Evolutionary conservation across 2,888 invertebrate genomes (phyloP).

Genomic region (Metopia argyrocephala): DNA sequence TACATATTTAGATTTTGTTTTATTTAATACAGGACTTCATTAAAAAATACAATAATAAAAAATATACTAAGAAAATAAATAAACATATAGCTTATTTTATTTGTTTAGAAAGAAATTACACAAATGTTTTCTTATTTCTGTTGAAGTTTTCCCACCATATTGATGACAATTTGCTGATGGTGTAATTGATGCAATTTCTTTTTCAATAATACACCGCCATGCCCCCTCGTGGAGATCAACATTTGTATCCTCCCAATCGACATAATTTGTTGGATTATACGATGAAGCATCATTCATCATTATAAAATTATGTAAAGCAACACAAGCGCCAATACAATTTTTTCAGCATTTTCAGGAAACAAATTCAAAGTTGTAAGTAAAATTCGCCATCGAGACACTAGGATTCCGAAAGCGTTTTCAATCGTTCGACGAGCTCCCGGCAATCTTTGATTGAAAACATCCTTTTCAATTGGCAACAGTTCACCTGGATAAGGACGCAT

Average conservation of each 20-base stretch:
- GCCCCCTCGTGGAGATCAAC: background rate
- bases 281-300: conserved; percentile 40
- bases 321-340: conserved; percentile 57
- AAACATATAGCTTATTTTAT: background rate
- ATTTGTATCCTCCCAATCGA: conserved; percentile 32
- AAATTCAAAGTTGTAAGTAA: conserved; percentile 43
- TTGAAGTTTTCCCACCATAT: conserved; percentile 30
- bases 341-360: conserved; percentile 50
- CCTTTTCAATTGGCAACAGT: background rate
- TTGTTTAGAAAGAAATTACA: background rate
- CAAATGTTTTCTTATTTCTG: conserved; percentile 18
- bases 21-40: too few species aligned
- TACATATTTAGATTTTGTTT: too few species aligned
- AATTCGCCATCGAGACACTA: conserved; percentile 33
- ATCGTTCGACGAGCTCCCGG: conserved; percentile 22
- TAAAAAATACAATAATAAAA: too few species aligned
- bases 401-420: conserved; percentile 49
- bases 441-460: background rate
- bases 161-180: conserved; percentile 22
- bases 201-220: conserved; percentile 22
- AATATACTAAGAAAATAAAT: too few species aligned
- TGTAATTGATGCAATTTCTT: conserved; percentile 29
- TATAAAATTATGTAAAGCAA: conserved; percentile 60
- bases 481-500: conserved; percentile 43
- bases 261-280: conserved; percentile 47